A percentile compares a stretch with the other conserved stretches of the same genome.
These are phyloP conservation scores for Beroe forskalii DNA, from an alignment of 37 sponge, comb jelly and placozoan species.

Conservation along the genomic window DNA sequence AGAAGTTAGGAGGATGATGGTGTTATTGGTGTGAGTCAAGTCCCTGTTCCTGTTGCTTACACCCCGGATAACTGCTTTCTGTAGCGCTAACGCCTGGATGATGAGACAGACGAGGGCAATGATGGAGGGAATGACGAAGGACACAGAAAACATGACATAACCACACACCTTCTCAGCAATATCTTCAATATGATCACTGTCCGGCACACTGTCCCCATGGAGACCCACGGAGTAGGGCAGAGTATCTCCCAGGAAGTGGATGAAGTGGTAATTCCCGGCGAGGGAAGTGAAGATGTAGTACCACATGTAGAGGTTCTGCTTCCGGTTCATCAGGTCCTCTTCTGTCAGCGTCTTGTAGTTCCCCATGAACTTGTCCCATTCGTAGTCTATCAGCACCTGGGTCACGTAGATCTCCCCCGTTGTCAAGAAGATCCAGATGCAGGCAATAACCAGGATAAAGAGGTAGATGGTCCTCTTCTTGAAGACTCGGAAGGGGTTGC, in stretches of 20 bases:
- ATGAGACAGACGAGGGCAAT: constrained; percentile 1
- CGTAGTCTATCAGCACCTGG: neutral
- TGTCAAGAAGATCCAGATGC: neutral
- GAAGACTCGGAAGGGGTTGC: neutral
- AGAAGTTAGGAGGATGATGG: neutral
- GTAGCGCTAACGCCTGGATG: neutral
- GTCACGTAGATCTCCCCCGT: neutral
- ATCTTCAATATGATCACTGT: neutral
- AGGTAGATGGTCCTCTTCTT: neutral
- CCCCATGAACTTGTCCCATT: neutral
- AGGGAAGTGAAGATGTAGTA: constrained; percentile 28
- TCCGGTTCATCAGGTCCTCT: neutral
- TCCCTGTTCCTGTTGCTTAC: neutral
- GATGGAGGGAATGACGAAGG: constrained; percentile 4
- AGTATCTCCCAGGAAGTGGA: neutral
- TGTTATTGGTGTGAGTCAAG: neutral
- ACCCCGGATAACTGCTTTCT: neutral
- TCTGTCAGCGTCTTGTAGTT: neutral
- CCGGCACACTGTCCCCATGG: neutral
- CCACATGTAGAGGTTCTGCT: constrained; percentile 45
- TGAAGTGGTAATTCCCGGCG: neutral
- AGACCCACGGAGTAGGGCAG: constrained; percentile 17
- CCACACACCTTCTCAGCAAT: neutral
- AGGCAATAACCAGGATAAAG: neutral
- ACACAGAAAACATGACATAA: neutral